Percentiles rank a stretch among this genome's conserved stretches.
These are phyloP conservation scores for Abramis brama DNA, from an alignment of 2,113 vertebrate genomes.

Conservation along the genomic window DNA sequence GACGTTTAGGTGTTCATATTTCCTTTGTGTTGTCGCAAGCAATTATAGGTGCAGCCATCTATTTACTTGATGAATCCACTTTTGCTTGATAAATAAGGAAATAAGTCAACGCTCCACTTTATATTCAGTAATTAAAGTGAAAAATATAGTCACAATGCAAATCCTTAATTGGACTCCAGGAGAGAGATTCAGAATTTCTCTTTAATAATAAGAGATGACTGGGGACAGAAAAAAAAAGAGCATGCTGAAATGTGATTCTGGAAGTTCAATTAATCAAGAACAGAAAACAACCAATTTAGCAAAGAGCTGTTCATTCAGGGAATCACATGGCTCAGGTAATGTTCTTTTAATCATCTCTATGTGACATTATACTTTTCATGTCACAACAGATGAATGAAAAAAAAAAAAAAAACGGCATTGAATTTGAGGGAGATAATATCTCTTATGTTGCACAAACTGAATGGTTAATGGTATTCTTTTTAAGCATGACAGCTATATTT, in stretches of 20 bases:
- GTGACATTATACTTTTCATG: constrained; percentile 79
- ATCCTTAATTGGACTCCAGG: constrained; percentile 99
- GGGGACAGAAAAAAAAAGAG: constrained; percentile 97
- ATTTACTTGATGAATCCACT: constrained; percentile 98
- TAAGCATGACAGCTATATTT: constrained; percentile 57
- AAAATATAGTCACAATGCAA: constrained; percentile 99
- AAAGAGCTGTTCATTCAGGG: constrained; percentile 90
- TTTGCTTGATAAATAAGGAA: constrained; percentile 99
- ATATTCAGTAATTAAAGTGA: constrained; percentile 99
- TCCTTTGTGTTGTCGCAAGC: constrained; percentile 82
- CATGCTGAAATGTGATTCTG: constrained; percentile 93
- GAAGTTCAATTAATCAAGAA: constrained; percentile 98
- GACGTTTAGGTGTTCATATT: constrained; percentile 87
- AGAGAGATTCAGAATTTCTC: constrained; percentile 99
- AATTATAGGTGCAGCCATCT: constrained; percentile 95
- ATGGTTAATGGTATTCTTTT: constrained; percentile 64
- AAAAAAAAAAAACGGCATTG: constrained; percentile 43
- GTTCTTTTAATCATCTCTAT: constrained; percentile 98
- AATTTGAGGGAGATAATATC: constrained; percentile 65
- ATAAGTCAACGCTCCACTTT: constrained; percentile 92
- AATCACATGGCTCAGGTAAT: constrained; percentile 95
- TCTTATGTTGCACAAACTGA: constrained; percentile 66
- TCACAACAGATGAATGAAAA: constrained; percentile 66
- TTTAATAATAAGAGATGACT: constrained; percentile 99
- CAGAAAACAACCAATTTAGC: constrained; percentile 98